Conservation (phyloP, 2,113 vertebrate species). For the Micromys minutus region DNA sequence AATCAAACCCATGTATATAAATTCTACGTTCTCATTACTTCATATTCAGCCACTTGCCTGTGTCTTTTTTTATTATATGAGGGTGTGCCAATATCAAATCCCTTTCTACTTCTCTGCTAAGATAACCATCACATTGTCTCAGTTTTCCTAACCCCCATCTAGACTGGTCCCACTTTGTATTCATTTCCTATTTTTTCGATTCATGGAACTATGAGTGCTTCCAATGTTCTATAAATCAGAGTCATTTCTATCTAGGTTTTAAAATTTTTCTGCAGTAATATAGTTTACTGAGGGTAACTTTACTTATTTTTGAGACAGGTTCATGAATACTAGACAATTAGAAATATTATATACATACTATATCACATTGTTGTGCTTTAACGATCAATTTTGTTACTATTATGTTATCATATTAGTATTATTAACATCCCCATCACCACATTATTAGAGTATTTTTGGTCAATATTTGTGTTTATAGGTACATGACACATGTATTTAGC, state of each 20-base stretch:
- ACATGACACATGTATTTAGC: background rate
- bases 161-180: no score
- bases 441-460: background rate
- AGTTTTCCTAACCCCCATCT: no score
- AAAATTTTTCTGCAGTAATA: background rate
- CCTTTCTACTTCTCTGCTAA: background rate
- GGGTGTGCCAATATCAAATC: background rate
- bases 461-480: background rate
- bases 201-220: background rate
- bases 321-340: background rate
- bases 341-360: background rate
- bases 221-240: no score
- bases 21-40: background rate
- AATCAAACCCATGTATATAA: background rate
- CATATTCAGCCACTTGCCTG: no score
- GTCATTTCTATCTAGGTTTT: background rate
- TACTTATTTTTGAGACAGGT: background rate
- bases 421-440: background rate
- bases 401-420: background rate
- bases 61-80: background rate
- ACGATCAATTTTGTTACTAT: background rate
- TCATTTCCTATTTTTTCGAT: no score
- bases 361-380: background rate
- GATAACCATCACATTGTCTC: accelerated
- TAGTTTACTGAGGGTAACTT: background rate